These are phyloP conservation scores for Zosterops pallidus DNA, from an alignment of 2,113 vertebrate species.

Conservation along the genomic window DNA sequence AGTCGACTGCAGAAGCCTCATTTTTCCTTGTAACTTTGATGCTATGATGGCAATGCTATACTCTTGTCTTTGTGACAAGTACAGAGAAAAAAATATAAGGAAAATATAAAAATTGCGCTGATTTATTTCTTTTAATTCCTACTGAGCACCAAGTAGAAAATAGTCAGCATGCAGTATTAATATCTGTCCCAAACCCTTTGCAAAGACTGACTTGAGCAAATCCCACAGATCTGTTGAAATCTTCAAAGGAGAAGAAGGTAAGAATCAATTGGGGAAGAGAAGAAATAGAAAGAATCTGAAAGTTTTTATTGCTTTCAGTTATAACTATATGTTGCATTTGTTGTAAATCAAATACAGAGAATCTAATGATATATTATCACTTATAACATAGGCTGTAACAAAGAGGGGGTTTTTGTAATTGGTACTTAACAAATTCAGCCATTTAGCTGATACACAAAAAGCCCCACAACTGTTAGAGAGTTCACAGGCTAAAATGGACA, in stretches of 20 bases:
- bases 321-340: background rate
- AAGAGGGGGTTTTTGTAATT: background rate
- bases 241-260: background rate
- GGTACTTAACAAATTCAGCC: background rate
- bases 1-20: background rate
- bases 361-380: fast-evolving
- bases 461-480: background rate
- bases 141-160: background rate
- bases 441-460: background rate
- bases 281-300: background rate
- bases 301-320: background rate
- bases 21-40: background rate
- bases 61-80: background rate
- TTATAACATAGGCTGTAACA: background rate
- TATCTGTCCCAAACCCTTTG: background rate
- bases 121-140: background rate
- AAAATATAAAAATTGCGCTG: background rate
- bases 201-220: background rate
- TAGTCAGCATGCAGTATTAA: background rate
- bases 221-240: background rate
- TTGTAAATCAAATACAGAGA: background rate
- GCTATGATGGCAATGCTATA: background rate
- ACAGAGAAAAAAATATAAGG: background rate
- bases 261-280: background rate
- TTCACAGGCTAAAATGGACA: background rate